These are phyloP conservation scores for Clamator glandarius DNA, from an alignment of 2,797 vertebrate genomes.

Conservation along the genomic window DNA sequence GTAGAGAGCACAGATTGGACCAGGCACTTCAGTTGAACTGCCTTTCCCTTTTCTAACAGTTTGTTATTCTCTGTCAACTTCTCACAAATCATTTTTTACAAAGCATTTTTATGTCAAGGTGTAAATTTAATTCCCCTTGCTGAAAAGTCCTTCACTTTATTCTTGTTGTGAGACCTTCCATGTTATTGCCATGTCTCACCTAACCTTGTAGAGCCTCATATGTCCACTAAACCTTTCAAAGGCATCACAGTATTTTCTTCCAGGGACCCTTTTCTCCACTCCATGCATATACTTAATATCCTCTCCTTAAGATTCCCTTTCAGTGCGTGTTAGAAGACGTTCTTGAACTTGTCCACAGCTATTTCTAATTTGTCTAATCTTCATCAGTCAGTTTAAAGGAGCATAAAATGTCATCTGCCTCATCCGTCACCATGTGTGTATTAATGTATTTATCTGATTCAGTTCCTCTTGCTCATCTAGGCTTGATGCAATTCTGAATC, in stretches of 20 bases:
- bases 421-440: conserved; percentile 74
- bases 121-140: background rate
- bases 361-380: conserved; percentile 81
- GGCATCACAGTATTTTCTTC: background rate
- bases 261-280: background rate
- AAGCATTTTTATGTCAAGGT: background rate
- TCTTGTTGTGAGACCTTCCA: background rate
- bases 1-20: background rate
- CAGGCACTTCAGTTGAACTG: background rate
- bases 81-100: background rate
- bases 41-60: background rate
- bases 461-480: conserved; percentile 69
- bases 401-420: conserved; percentile 79
- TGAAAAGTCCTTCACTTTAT: background rate
- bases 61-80: background rate
- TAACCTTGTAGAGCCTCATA: background rate
- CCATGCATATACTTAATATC: conserved; percentile 1
- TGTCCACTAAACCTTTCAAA: background rate
- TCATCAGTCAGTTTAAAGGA: conserved; percentile 80
- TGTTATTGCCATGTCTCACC: background rate
- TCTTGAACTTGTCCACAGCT: conserved; percentile 76
- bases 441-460: conserved; percentile 81
- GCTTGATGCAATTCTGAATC: conserved; percentile 74
- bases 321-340: conserved; percentile 36
- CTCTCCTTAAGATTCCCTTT: conserved; percentile 71